Evolutionary conservation across 2,797 vertebrate genomes (phyloP), one percentile per base, ranked within the genome.

Genomic region (Botia almorhae): DNA sequence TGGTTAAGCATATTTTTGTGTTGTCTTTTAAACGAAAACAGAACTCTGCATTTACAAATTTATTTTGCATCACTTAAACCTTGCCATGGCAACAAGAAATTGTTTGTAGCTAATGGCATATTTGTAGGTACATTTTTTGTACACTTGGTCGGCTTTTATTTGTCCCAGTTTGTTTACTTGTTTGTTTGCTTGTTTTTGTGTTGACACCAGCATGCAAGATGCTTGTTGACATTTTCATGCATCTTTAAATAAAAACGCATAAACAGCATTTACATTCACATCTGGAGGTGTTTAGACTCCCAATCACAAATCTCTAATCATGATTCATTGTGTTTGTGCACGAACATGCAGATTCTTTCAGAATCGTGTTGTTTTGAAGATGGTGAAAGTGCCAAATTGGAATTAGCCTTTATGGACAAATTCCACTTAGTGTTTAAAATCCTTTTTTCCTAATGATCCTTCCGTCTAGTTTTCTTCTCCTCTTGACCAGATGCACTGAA

Each of bases 381-480:
- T 55, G 61, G 61, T 16, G 36, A 53, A 79, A 74, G 65, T 78
- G 61, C 7, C 74, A 23, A 69, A 67, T 4, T 50, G 83, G 85
- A 92, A 91, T 91, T 89, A 90, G 87, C 86, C 87, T 87, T 85
- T 88, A 73, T 53, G 84, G 89, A 91, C 89, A 85, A 89, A 88
- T 88, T 89, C 81, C 86, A 90, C 89, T 91, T 86, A 82, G 87
- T 88, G 86, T 88, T 88, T 88, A 90, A 87, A 88, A 33, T 5
- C 39, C 10, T 53, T 17, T 53, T 11, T 76, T 78, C 55, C 72
- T 56, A 53, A 58, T 63, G 61, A 29, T 50, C 33, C 63, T 82
- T 71, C 53, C 39, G 29, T 83, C 23, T 29, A 56, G 50, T 80
- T 74, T 19, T 75, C 26, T 13, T 74, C 60, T 29, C 58, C 63